phyloP scores from a whole-genome alignment of 1,140 invertebrate genomes.

The Helicoverpa zea region DNA sequence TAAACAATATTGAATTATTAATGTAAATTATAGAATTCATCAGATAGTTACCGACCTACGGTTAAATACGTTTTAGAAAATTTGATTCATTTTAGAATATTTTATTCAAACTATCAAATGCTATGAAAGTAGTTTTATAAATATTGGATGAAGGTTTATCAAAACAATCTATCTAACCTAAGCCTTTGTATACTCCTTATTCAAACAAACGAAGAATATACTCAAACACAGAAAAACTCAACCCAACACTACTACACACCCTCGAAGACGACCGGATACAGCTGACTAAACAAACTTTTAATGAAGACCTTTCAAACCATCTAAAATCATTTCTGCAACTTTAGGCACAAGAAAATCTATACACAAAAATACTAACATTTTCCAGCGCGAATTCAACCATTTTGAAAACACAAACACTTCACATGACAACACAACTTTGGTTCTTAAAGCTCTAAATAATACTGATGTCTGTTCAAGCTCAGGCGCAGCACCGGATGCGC shows the following conservation, averaged over 20 bases:
- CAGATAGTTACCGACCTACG: too few relatives aligned
- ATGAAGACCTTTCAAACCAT: not conserved
- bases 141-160: too few relatives aligned
- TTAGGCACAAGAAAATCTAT: not conserved
- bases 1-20: not conserved
- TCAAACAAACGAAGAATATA: too few relatives aligned
- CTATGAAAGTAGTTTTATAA: too few relatives aligned
- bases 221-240: too few relatives aligned
- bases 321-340: not conserved
- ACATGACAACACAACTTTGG: conserved; percentile 39
- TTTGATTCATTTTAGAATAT: too few relatives aligned
- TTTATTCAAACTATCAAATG: too few relatives aligned
- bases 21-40: not conserved
- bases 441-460: conserved; percentile 45
- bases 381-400: conserved; percentile 85
- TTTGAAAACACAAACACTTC: conserved; percentile 46
- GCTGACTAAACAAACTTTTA: conserved; percentile 12
- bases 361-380: conserved; percentile 72
- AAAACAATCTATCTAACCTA: too few relatives aligned
- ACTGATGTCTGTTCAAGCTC: conserved; percentile 14
- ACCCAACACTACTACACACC: not conserved
- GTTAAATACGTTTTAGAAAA: too few relatives aligned
- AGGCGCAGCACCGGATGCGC: conserved; percentile 44
- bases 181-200: too few relatives aligned
- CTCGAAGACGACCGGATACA: conserved; percentile 12